These are phyloP conservation scores for Aquatica leii DNA, from an alignment of 2,888 invertebrate species.

Conservation along the genomic window DNA sequence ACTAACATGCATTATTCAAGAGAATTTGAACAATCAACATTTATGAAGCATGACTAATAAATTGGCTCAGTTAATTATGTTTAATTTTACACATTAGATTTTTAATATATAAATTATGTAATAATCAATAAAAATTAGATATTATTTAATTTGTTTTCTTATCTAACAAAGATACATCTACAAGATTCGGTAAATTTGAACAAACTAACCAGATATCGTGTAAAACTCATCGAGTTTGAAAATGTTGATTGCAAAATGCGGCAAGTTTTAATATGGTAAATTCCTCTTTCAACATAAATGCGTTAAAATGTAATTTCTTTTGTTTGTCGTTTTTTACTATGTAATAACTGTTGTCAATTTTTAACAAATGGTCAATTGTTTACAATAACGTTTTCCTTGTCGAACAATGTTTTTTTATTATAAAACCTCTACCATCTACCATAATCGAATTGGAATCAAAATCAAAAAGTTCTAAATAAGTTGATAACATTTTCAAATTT, in stretches of 20 bases:
- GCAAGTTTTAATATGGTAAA: background rate
- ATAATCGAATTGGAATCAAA: background rate
- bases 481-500: too few species aligned
- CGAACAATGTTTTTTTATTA: background rate
- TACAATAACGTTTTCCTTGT: background rate
- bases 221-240: background rate
- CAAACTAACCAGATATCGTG: background rate
- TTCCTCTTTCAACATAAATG: background rate
- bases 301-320: constrained; percentile 9
- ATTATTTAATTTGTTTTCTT: background rate
- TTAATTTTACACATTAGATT: too few species aligned
- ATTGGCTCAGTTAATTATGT: too few species aligned
- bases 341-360: background rate
- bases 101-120: too few species aligned
- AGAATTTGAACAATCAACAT: too few species aligned
- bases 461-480: too few species aligned
- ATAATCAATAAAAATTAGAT: too few species aligned
- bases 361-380: constrained; percentile 11
- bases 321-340: background rate
- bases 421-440: background rate
- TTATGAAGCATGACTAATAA: too few species aligned
- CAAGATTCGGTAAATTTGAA: background rate
- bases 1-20: too few species aligned
- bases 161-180: background rate
- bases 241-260: background rate